Percentiles rank a stretch among this genome's conserved stretches.
phyloP scores from a whole-genome alignment of 1,140 invertebrate species.

The Drosophila nigromelanica region DNA sequence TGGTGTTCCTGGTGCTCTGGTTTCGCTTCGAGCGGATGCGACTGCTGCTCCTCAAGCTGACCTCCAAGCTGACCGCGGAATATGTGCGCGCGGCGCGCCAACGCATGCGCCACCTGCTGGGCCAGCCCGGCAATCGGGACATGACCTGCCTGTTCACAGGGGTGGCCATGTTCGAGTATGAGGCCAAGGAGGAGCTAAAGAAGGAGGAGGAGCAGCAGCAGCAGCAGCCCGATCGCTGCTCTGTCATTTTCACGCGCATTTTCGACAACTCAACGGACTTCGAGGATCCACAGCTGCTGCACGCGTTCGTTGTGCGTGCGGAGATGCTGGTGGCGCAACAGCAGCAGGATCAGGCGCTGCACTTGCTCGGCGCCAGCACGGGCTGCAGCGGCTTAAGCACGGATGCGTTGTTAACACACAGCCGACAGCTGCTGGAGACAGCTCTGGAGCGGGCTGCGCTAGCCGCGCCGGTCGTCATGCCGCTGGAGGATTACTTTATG shows the following conservation, averaged over 20 bases:
- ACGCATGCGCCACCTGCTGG: slow-evolving; percentile 86
- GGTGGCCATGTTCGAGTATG: slow-evolving; percentile 87
- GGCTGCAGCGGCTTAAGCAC: not conserved
- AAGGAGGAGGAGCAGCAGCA: slow-evolving; percentile 73
- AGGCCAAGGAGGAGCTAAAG: slow-evolving; percentile 81
- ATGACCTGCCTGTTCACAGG: slow-evolving; percentile 85
- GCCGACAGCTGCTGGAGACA: not conserved
- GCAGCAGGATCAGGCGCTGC: slow-evolving; percentile 16
- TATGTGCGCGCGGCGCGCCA: slow-evolving; percentile 85
- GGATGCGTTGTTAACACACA: not conserved
- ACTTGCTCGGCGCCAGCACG: slow-evolving; percentile 27
- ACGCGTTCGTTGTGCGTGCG: slow-evolving; percentile 49
- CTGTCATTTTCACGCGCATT: slow-evolving; percentile 1
- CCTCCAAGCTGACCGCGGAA: slow-evolving; percentile 79
- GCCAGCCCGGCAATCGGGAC: slow-evolving; percentile 84
- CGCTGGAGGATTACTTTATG: slow-evolving; percentile 53
- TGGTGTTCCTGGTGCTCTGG: slow-evolving; percentile 86
- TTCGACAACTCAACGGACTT: slow-evolving; percentile 26
- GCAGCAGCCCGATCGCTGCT: not conserved
- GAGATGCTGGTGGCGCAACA: slow-evolving; percentile 58
- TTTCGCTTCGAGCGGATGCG: slow-evolving; percentile 86
- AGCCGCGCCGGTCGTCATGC: slow-evolving; percentile 9
- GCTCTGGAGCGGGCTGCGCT: not conserved
- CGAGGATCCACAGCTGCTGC: slow-evolving; percentile 33
- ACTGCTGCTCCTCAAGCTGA: slow-evolving; percentile 84